Evolutionary conservation across 2,113 vertebrate species (phyloP), one percentile per base, ranked within the genome.

Genomic region (Phoenicopterus ruber): DNA sequence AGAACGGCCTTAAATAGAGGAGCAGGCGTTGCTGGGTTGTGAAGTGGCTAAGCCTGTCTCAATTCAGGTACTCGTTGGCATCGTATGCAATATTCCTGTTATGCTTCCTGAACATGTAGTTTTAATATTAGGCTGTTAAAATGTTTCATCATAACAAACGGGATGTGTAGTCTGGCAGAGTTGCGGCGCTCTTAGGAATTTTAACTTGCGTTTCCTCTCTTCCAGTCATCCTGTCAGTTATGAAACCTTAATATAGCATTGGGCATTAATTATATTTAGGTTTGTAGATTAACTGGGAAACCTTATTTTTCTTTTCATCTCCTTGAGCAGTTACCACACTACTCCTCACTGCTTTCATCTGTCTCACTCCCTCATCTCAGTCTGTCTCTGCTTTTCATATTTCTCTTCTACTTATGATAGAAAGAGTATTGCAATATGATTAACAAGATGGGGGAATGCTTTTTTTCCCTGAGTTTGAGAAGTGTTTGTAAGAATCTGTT

Each of bases 51-150:
- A 5, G 34, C 28, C 42, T 50, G 28, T 17, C 78, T 17, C 24
- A 6, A 1, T 6, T 26, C 24, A 17, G 58, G 12, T 11, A 3
- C n/a, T 47, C 12, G 0, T 2, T 2, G 3, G 7, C 22, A 2
- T 14, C 25, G 1, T 17, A 6, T 26, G n/a, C 12, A 21, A 9
- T 6, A 2, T 5, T 70, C n/a, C 65, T 46, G 2, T 29, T 77
- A 61, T 44, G 70, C 46, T 81, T 76, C 74, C 76, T 18, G 52
- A 54, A 44, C 17, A 4, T 10, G 69, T 59, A 47, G 44, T 5
- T 63, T 61, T 63, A 40, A 25, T 63, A 24, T 16, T 42, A 29
- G 63, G 38, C 61, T 88, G 59, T 52, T 69, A 58, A 84, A 63
- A 40, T 58, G 42, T 59, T 70, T 81, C 42, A 49, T 59, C 7